Evolutionary conservation across 1,140 invertebrate genomes (phyloP), one percentile per base, ranked within the genome.

Genomic region (Ostrea edulis): DNA sequence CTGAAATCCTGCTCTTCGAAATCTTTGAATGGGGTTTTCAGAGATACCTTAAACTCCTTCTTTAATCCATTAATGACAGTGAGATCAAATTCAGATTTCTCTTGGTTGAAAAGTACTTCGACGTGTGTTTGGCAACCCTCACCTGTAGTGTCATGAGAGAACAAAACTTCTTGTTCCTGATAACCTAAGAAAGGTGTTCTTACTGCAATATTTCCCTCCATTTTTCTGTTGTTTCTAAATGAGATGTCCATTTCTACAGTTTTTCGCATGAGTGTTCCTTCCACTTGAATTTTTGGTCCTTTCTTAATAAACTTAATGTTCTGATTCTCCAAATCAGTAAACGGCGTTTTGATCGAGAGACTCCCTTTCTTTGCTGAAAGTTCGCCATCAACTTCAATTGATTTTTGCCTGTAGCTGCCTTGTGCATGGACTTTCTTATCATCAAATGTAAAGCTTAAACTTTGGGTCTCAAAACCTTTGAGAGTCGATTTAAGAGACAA

Each of bases 71-170:
- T 62, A 11, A 65, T 88, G 29, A 86, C 84, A 52, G 58, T 86
- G 14, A 90, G 14, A 55, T 90, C 89, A 14, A 52, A 52, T 22
- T 86, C 85, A 52, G 82, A 88, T 17, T 82, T 86, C n/a, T 86
- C 65, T 22, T 86, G 77, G 44, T 86, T 82, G n/a, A 88, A 86
- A 12, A 86, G 35, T 12, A 90, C 0, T 81, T 84, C 85, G n/a
- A 62, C 85, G 29, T 85, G 82, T 68, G 84, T 82, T 25, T 25
- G 71, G 71, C 85, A 85, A 51, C 86, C 86, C 11, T 82, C 81
- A 14, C 35, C 54, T 2, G 83, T 87, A 53, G 68, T 85, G 35
- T 51, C 83, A 14, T 89, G 81, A 35, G 83, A 62, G 55, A 89
- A 86, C 7, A 54, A 53, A 17, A 86, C 8, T 55, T 25, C 68